phyloP scores from a whole-genome alignment of 2,797 vertebrate genomes.

The Tachyglossus aculeatus region DNA sequence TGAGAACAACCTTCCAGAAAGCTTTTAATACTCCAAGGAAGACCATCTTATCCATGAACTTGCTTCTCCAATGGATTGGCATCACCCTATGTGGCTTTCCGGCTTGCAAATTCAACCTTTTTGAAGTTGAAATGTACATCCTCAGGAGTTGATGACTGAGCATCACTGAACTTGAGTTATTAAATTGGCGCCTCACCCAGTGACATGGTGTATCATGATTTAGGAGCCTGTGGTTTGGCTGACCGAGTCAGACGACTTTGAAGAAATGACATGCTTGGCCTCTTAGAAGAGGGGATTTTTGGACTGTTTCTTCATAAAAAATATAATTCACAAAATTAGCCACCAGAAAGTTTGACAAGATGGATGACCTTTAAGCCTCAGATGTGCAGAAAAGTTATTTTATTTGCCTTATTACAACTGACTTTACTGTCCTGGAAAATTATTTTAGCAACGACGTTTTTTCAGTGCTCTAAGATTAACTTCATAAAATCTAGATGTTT shows the following conservation, averaged over 20 bases:
- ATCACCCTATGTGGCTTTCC: not conserved
- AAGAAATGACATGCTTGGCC: not conserved
- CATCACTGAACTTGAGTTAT: not conserved
- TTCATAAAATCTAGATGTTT: too few relatives aligned
- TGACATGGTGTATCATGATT: not conserved
- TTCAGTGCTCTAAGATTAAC: too few relatives aligned
- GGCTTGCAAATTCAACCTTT: not conserved
- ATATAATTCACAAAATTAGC: not conserved
- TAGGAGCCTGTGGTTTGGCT: not conserved
- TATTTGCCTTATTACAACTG: too few relatives aligned
- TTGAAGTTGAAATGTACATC: not conserved
- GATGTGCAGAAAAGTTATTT: not conserved
- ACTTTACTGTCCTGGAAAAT: too few relatives aligned
- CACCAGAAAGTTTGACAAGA: not conserved
- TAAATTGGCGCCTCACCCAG: not conserved
- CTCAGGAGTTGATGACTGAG: not conserved
- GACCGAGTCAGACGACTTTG: slow-evolving; percentile 1
- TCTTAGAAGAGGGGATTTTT: not conserved
- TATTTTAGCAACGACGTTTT: too few relatives aligned
- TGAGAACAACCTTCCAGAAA: slow-evolving; percentile 8
- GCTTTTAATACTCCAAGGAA: not conserved
- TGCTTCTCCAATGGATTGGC: slow-evolving; percentile 1
- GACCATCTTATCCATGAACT: slow-evolving; percentile 2
- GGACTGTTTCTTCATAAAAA: not conserved
- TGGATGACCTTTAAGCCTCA: not conserved